phyloP scores from a whole-genome alignment of 2,797 vertebrate genomes.

The Phataginus tricuspis region DNA sequence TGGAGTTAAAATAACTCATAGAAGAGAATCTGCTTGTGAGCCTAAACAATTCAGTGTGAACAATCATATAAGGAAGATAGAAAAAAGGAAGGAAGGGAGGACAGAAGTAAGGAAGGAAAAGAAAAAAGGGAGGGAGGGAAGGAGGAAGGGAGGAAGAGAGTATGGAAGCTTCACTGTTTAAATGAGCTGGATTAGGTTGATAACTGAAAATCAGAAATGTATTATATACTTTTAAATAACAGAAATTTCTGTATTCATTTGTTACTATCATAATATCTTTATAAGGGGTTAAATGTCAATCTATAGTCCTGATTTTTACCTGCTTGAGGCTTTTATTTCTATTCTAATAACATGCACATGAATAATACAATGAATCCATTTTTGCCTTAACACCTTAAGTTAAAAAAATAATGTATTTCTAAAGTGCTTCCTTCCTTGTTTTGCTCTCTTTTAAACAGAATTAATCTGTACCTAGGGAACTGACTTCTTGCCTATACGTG shows the following conservation, averaged over 20 bases:
- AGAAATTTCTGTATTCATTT: slow-evolving; percentile 79
- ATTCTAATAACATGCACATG: slow-evolving; percentile 69
- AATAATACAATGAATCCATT: slow-evolving; percentile 70
- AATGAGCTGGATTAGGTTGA: slow-evolving; percentile 85
- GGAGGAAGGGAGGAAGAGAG: neutral
- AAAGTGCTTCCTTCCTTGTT: neutral
- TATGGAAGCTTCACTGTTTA: slow-evolving; percentile 58
- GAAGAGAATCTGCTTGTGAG: neutral
- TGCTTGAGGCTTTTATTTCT: slow-evolving; percentile 69
- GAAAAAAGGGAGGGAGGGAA: neutral
- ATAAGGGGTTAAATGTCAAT: slow-evolving; percentile 78
- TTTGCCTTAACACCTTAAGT: slow-evolving; percentile 41
- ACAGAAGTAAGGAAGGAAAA: neutral
- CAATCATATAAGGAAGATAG: neutral
- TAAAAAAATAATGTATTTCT: slow-evolving; percentile 16
- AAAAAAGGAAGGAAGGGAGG: too few relatives aligned
- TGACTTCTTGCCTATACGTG: neutral
- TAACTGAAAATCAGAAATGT: slow-evolving; percentile 84
- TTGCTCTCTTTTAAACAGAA: neutral
- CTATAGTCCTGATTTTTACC: slow-evolving; percentile 71
- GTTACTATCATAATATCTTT: slow-evolving; percentile 81
- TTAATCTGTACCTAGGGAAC: neutral
- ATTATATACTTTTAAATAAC: slow-evolving; percentile 83
- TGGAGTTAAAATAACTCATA: neutral
- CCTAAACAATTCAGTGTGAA: neutral